These are phyloP conservation scores for Mythimna ferrago DNA, from an alignment of 2,888 invertebrate genomes.

Conservation along the genomic window DNA sequence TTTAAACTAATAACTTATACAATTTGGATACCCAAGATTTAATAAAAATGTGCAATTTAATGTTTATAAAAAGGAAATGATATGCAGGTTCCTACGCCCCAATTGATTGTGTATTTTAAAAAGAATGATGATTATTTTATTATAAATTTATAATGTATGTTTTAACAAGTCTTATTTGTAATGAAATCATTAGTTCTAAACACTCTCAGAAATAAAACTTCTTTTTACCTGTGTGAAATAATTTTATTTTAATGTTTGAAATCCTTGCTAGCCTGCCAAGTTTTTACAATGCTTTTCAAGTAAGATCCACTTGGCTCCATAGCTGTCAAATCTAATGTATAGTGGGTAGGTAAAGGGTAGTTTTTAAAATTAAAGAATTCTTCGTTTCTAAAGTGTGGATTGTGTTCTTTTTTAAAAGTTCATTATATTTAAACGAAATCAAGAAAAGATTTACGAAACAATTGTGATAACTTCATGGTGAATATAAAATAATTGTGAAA, in stretches of 20 bases:
- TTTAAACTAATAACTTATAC: slow-evolving; percentile 56
- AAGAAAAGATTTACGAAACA: too few species aligned
- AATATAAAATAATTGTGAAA: too few species aligned
- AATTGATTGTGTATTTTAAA: slow-evolving; percentile 67
- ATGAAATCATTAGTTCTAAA: slow-evolving; percentile 64
- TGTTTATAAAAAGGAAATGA: slow-evolving; percentile 67
- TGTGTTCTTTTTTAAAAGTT: too few species aligned
- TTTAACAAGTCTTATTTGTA: slow-evolving; percentile 64
- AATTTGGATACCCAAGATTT: slow-evolving; percentile 53
- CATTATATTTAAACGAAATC: too few species aligned
- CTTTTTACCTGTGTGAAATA: slow-evolving; percentile 78
- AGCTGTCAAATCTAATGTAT: too few species aligned
- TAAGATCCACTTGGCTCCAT: too few species aligned
- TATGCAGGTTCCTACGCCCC: slow-evolving; percentile 87
- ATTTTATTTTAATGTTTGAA: slow-evolving; percentile 53
- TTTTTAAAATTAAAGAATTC: too few species aligned
- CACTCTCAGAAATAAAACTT: slow-evolving; percentile 66
- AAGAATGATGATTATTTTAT: slow-evolving; percentile 62
- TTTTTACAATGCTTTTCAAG: neutral
- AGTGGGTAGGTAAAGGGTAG: too few species aligned
- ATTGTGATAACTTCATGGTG: too few species aligned
- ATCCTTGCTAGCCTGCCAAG: neutral
- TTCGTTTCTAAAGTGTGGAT: too few species aligned
- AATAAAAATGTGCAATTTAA: slow-evolving; percentile 55
- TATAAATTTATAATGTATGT: slow-evolving; percentile 68